phyloP scores from a whole-genome alignment of 1,140 invertebrate species.

The Asbolus verrucosus region DNA sequence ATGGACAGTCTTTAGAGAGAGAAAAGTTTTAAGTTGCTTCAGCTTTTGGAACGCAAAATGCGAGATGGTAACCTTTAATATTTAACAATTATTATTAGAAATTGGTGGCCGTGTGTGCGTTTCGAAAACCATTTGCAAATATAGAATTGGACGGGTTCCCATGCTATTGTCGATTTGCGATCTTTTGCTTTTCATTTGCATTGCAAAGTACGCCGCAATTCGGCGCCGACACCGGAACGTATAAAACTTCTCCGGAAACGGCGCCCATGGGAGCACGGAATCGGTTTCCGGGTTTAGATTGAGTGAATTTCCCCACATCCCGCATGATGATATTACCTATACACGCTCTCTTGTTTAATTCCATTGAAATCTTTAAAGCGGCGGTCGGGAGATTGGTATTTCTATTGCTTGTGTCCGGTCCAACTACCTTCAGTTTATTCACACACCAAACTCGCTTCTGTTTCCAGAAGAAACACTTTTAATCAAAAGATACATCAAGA shows the following conservation, averaged over 20 bases:
- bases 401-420: constrained; percentile 43
- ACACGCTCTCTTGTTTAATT: constrained; percentile 59
- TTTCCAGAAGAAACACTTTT: no score
- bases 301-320: constrained; percentile 63
- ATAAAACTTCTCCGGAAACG: constrained; percentile 62
- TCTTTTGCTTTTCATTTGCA: constrained; percentile 65
- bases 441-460: neutral
- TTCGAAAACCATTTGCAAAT: constrained; percentile 61
- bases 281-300: constrained; percentile 65
- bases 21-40: no score
- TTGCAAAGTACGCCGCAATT: constrained; percentile 64
- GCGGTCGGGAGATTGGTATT: constrained; percentile 54
- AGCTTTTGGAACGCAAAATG: no score
- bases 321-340: constrained; percentile 60
- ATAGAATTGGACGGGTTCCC: constrained; percentile 61
- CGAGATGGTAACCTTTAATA: no score
- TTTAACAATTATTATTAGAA: no score
- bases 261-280: constrained; percentile 62
- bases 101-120: constrained; percentile 45
- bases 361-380: constrained; percentile 61
- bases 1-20: no score
- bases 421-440: constrained; percentile 35
- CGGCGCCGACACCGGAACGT: constrained; percentile 58
- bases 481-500: no score
- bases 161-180: constrained; percentile 63